These are phyloP conservation scores for Sabatieria punctata DNA, from an alignment of 2,888 invertebrate species.

Conservation along the genomic window DNA sequence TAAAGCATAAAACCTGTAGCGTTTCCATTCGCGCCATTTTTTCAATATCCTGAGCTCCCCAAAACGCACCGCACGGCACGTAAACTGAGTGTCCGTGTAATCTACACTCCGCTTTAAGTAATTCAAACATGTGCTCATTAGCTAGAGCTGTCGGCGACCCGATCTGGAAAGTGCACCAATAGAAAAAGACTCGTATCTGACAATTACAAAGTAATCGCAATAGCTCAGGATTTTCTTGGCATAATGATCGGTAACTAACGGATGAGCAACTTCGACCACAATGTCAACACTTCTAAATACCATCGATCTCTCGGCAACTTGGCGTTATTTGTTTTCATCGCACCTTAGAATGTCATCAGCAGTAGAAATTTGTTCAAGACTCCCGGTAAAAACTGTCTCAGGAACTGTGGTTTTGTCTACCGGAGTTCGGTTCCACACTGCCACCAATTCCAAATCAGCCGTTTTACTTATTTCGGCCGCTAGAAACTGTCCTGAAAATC, in stretches of 20 bases:
- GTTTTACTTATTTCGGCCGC: slow-evolving; percentile 17
- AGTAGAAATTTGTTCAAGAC: no score
- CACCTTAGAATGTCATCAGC: no score
- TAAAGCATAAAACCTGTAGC: slow-evolving; percentile 37
- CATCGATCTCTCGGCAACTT: no score
- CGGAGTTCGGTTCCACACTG: slow-evolving; percentile 24
- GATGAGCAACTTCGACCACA: slow-evolving; percentile 42
- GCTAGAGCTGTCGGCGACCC: slow-evolving; percentile 43
- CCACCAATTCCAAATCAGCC: slow-evolving; percentile 15
- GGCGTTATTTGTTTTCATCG: no score
- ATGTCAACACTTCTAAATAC: background rate
- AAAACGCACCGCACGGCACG: slow-evolving; percentile 41
- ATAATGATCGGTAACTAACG: no score
- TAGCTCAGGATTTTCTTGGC: background rate
- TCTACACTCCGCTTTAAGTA: slow-evolving; percentile 28
- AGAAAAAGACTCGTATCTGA: background rate
- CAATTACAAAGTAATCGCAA: background rate
- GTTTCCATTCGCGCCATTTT: slow-evolving; percentile 41
- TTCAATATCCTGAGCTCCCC: slow-evolving; percentile 42
- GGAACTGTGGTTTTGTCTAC: slow-evolving; percentile 15
- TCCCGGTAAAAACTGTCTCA: no score
- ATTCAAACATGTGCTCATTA: slow-evolving; percentile 30
- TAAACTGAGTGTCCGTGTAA: slow-evolving; percentile 33
- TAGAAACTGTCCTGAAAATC: slow-evolving; percentile 22
- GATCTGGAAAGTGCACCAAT: slow-evolving; percentile 26